Base-by-base conservation (phyloP, 1,140 invertebrate species). In the Cecropterus lyciades region DNA sequence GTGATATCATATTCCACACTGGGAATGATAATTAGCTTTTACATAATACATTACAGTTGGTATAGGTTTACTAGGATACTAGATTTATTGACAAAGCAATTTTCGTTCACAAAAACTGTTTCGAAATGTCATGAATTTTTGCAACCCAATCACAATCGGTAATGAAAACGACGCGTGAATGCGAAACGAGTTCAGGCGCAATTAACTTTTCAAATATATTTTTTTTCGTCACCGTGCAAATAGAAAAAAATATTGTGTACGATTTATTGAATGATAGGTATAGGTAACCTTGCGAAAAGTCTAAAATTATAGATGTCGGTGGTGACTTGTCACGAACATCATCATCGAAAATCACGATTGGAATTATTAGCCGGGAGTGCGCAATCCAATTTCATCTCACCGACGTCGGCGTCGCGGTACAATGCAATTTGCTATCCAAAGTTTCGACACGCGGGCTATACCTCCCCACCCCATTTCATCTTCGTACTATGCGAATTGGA, bases 301-400 rank as follows among this genome's bases (percentile, higher is more conserved):
- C 51, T 55, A 15, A 67, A 66, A 68, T 71, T 33, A 65, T n/a
- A 17, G 37, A 14, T 45, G 20, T 30, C 24, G 14, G 33, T 37
- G 55, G 42, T 48, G 71, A 69, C 15, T 52, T 77, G 76, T 87
- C 84, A 85, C 81, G 78, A 87, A 79, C 65, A 74, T 79, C 76
- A 83, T 85, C 79, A 80, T 75, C 67, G 72, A 75, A 80, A 80
- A 84, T 88, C 84, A 84, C 79, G 79, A 82, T 80, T 69, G 73
- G 74, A 79, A 81, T 87, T 78, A 87, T 80, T 80, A 83, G 82
- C 78, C 79, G 24, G 51, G 20, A 80, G 76, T 82, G 65, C 77
- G 84, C 85, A 90, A 88, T 88, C 84, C 80, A 88, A 89, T 88
- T 86, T 82, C 74, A 80, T 75, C 65, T 77, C 57, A 59, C 27